Conservation (phyloP, 2,113 vertebrate species). For the Gobiocypris rarus region DNA sequence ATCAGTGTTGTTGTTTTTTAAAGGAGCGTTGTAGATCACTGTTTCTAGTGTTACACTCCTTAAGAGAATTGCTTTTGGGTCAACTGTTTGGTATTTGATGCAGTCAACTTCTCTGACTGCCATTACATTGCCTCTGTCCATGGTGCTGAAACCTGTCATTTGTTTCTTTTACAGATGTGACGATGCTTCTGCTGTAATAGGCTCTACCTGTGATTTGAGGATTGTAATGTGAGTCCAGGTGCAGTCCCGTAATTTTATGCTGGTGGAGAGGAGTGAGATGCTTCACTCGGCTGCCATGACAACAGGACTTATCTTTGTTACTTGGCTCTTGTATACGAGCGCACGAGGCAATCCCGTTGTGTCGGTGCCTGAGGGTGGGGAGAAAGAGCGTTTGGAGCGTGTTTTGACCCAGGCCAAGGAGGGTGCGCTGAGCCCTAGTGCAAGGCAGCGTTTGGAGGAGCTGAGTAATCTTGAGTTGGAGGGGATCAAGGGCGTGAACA, state of each 20-base stretch:
- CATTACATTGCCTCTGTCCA: not conserved
- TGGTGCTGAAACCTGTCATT: slow-evolving; percentile 44
- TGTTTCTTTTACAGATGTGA: slow-evolving; percentile 60
- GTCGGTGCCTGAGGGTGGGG: slow-evolving; percentile 79
- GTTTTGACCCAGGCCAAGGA: slow-evolving; percentile 82
- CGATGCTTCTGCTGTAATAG: slow-evolving; percentile 73
- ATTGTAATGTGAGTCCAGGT: slow-evolving; percentile 86
- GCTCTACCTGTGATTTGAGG: slow-evolving; percentile 73
- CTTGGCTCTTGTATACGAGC: slow-evolving; percentile 85
- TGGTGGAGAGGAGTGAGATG: slow-evolving; percentile 88
- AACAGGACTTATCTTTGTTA: slow-evolving; percentile 88
- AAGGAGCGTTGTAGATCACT: not conserved
- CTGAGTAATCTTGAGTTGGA: slow-evolving; percentile 79
- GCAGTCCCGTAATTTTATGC: slow-evolving; percentile 74
- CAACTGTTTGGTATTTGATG: slow-evolving; percentile 29
- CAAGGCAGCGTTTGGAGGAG: slow-evolving; percentile 78
- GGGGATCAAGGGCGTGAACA: slow-evolving; percentile 76
- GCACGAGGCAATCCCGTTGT: slow-evolving; percentile 85
- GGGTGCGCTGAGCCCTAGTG: slow-evolving; percentile 71
- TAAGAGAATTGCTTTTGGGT: slow-evolving; percentile 9
- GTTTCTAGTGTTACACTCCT: not conserved
- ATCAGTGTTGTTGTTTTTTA: not conserved
- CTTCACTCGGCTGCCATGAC: slow-evolving; percentile 89
- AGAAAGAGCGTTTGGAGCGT: slow-evolving; percentile 70
- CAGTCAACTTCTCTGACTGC: not conserved